phyloP scores from a whole-genome alignment of 2,797 vertebrate species.

The Crax fasciolata region DNA sequence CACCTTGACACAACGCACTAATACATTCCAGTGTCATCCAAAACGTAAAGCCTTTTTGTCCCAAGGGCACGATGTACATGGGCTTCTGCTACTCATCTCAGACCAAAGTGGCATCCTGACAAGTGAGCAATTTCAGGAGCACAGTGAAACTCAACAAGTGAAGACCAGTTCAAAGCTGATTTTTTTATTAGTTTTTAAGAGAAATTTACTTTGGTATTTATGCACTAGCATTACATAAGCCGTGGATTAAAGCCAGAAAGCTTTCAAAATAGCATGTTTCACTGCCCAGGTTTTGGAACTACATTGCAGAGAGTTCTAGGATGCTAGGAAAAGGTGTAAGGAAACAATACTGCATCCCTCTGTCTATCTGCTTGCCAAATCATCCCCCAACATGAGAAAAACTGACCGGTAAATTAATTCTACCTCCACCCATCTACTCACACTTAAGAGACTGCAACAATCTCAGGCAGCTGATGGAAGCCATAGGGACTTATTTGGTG shows the following conservation, averaged over 20 bases:
- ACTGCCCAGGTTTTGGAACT: neutral
- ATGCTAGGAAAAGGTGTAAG: neutral
- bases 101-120: conserved; percentile 59
- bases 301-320: neutral
- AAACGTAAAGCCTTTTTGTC: conserved; percentile 45
- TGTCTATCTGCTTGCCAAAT: neutral
- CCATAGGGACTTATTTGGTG: neutral
- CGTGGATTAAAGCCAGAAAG: conserved; percentile 41
- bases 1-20: conserved; percentile 51
- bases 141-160: conserved; percentile 75
- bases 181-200: neutral
- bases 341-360: neutral
- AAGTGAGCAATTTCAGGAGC: conserved; percentile 57
- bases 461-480: neutral
- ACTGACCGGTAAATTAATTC: neutral
- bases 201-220: conserved; percentile 61
- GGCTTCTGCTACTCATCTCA: conserved; percentile 65
- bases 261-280: conserved; percentile 18
- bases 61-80: conserved; percentile 48
- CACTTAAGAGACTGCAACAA: neutral
- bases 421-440: neutral
- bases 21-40: conserved; percentile 72
- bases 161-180: conserved; percentile 77
- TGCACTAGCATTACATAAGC: conserved; percentile 43
- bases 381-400: neutral